Base-by-base conservation (phyloP, 2,113 vertebrate genomes). In the Odontophorus gujanensis region DNA sequence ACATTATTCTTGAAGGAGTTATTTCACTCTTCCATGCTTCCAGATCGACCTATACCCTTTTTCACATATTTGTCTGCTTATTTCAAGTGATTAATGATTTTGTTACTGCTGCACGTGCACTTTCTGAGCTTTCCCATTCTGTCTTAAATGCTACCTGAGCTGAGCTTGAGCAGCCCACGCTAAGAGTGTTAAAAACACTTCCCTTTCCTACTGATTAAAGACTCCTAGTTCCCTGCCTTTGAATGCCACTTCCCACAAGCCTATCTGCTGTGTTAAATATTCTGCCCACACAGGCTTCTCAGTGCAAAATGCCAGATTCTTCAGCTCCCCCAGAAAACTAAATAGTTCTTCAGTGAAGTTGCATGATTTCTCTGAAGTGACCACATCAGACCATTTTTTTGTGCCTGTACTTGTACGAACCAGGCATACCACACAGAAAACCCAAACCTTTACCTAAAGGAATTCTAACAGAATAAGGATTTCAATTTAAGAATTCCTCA, bases 171-270 rank as follows among this genome's bases (percentile, higher is more conserved):
- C 93, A 86, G 89, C 93, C 93, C 61, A 89, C 72, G 28, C 79
- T 43, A 80, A 59, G 36, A 58, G 38, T 62, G 36, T 78, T 88
- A 85, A 87, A 95, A 89, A 18, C n/a, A 66, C 36, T n/a, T 89
- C 82, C 24, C 68, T 48, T 85, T 83, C 78, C 47, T 67, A 85
- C 85, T 91, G 85, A 91, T 83, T 91, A 95, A 83, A 95, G 85
- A 59, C 79, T 96, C 66, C 43, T 32, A 91, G 89, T 90, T 91
- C 95, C 80, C 26, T 73, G 34, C 48, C 79, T 75, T 71, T 87
- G 59, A 95, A 95, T 95, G 90, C 76, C 91, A 94, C 96, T 93
- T 95, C 96, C 95, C 88, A 94, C 92, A 67, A 81, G 85, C 96
- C 65, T 95, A 19, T 95, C 95, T 95, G 94, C 59, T 83, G 82